phyloP scores from a whole-genome alignment of 2,113 vertebrate genomes.

The Otocyon megalotis region DNA sequence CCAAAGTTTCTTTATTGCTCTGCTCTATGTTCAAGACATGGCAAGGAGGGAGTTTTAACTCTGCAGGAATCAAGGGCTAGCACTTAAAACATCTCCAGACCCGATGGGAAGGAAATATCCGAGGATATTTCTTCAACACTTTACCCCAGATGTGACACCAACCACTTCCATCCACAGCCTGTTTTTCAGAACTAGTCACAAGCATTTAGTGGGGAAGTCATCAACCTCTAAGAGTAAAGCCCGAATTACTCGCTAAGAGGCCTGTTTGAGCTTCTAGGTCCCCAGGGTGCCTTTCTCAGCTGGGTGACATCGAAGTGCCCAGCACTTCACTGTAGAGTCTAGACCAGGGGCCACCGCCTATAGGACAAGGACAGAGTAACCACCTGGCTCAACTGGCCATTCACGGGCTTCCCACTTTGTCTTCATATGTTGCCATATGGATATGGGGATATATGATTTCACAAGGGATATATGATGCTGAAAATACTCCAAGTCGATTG shows the following conservation, averaged over 20 bases:
- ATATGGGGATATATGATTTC: not conserved
- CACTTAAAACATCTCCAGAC: not conserved
- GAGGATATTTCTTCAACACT: not conserved
- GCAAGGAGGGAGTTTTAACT: not conserved
- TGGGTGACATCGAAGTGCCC: not conserved
- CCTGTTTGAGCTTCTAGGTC: not conserved
- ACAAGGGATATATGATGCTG: not conserved
- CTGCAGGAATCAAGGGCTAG: not conserved
- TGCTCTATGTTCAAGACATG: not conserved
- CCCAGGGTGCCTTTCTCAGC: not conserved
- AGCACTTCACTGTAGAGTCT: not conserved
- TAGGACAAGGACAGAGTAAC: not conserved
- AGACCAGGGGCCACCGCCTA: not conserved
- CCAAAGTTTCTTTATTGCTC: not conserved
- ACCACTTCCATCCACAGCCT: not conserved
- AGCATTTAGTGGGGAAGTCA: not conserved
- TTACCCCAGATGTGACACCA: not conserved
- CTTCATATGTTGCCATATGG: not conserved
- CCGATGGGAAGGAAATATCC: not conserved
- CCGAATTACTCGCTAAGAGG: not conserved
- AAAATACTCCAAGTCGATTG: not conserved
- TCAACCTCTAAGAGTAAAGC: not conserved
- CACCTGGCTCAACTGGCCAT: not conserved
- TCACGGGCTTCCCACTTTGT: not conserved
- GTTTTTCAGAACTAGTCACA: not conserved